phyloP scores from a whole-genome alignment of 2,113 vertebrate species.

The Atrichornis clamosus region DNA sequence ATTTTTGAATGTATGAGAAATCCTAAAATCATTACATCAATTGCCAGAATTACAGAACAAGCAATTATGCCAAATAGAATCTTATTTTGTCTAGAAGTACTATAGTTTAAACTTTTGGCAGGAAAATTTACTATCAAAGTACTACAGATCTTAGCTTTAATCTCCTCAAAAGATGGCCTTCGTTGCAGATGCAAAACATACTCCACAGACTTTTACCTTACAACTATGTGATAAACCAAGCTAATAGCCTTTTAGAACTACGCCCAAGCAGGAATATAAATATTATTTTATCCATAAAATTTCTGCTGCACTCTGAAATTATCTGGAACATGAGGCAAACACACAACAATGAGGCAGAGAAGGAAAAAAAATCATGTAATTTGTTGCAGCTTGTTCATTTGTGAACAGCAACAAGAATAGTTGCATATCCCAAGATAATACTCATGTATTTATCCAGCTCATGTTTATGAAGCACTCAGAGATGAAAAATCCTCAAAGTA shows the following conservation, averaged over 20 bases:
- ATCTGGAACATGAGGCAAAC: not conserved
- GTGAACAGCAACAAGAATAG: not conserved
- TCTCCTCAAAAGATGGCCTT: not conserved
- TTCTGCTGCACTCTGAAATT: not conserved
- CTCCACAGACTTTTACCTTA: not conserved
- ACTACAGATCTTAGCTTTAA: not conserved
- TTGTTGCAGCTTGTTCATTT: not conserved
- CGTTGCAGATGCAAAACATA: not conserved
- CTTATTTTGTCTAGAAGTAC: not conserved
- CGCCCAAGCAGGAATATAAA: not conserved
- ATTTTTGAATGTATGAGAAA: not conserved
- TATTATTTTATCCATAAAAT: not conserved
- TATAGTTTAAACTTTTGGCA: not conserved
- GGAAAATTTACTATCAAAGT: not conserved
- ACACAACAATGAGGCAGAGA: not conserved
- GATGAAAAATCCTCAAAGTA: not conserved
- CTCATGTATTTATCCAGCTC: not conserved
- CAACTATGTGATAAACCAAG: not conserved
- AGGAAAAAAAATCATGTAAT: not conserved
- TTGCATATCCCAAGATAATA: not conserved
- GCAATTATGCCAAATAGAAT: not conserved
- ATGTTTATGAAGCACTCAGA: not conserved
- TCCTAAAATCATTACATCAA: not conserved
- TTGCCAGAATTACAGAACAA: not conserved
- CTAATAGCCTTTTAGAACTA: not conserved